Evolutionary conservation across 2,113 vertebrate genomes (phyloP).

Genomic region (Bostrychus sinensis): DNA sequence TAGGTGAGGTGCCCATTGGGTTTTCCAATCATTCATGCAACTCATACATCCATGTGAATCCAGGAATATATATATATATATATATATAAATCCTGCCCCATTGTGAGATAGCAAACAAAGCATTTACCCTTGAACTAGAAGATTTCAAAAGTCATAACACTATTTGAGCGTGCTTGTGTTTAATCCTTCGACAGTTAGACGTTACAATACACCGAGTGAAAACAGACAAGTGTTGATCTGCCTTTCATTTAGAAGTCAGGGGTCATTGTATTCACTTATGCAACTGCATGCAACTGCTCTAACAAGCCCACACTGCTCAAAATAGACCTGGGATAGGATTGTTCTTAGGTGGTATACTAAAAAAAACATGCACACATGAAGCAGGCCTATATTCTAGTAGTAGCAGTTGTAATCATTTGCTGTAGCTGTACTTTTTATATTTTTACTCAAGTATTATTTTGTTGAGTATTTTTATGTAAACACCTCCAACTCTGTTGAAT

Average conservation of each 20-base stretch:
- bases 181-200: constrained; percentile 43
- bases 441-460: neutral
- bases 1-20: no score
- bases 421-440: neutral
- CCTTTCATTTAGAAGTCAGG: constrained; percentile 57
- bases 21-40: no score
- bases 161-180: constrained; percentile 25
- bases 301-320: constrained; percentile 52
- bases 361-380: constrained; percentile 65
- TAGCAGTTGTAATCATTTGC: no score
- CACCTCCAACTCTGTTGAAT: neutral
- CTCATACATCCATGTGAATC: no score
- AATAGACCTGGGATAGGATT: constrained; percentile 71
- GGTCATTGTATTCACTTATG: constrained; percentile 72
- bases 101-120: no score
- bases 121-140: no score
- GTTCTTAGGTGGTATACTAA: constrained; percentile 65
- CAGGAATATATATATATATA: no score
- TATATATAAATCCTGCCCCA: no score
- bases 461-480: neutral
- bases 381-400: neutral
- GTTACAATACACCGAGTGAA: constrained; percentile 11
- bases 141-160: neutral
- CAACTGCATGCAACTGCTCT: constrained; percentile 59
- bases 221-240: constrained; percentile 21